A percentile compares a stretch with the other conserved stretches of the same genome.
Conservation (phyloP, 2,888 invertebrate genomes). For the Parapristionchus giblindavisi region DNA sequence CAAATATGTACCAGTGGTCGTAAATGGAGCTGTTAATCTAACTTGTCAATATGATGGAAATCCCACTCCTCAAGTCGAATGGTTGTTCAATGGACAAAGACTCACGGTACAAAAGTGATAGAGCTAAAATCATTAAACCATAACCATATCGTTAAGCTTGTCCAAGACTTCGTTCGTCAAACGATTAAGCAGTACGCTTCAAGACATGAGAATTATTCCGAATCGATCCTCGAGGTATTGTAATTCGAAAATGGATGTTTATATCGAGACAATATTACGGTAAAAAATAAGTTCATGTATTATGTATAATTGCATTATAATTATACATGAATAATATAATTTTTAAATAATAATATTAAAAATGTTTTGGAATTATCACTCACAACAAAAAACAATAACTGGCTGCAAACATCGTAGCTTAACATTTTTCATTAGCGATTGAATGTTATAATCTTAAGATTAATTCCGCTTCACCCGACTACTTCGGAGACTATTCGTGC, state of each 20-base stretch:
- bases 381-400: too few species aligned
- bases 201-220: constrained; percentile 10
- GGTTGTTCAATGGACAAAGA: constrained; percentile 62
- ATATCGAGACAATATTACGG: too few species aligned
- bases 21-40: constrained; percentile 50
- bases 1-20: constrained; percentile 54
- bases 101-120: constrained; percentile 48
- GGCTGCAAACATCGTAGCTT: too few species aligned
- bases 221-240: constrained; percentile 32
- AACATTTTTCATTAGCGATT: too few species aligned
- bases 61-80: constrained; percentile 60
- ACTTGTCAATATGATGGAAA: constrained; percentile 62
- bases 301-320: too few species aligned
- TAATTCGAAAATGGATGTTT: too few species aligned
- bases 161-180: constrained; percentile 18
- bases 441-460: too few species aligned
- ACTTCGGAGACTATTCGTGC: constrained; percentile 57
- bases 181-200: constrained; percentile 20
- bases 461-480: constrained; percentile 20
- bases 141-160: background rate
- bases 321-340: too few species aligned
- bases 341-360: too few species aligned
- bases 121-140: background rate
- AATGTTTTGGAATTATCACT: too few species aligned
- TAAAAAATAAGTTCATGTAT: too few species aligned